Percentiles rank a stretch among this genome's conserved stretches.
Conservation (phyloP, 2,888 invertebrate species). For the Chloroclystis v-ata region DNA sequence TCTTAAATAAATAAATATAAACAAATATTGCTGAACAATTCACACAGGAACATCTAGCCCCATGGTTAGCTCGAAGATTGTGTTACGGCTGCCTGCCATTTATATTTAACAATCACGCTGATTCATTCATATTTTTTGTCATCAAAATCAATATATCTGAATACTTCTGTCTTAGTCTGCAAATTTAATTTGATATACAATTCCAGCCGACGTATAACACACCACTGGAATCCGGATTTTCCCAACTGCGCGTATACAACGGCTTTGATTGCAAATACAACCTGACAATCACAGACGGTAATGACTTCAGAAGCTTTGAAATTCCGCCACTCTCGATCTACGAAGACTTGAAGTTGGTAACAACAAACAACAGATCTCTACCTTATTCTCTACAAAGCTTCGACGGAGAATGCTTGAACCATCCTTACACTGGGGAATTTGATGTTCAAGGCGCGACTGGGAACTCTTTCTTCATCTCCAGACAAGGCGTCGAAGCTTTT, state of each 20-base stretch:
- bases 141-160: too few relatives aligned
- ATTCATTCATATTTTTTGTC: too few relatives aligned
- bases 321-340: conserved; percentile 59
- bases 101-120: too few relatives aligned
- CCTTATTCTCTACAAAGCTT: conserved; percentile 57
- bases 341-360: conserved; percentile 58
- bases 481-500: conserved; percentile 46
- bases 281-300: conserved; percentile 40
- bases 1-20: neutral
- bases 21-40: too few relatives aligned
- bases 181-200: too few relatives aligned
- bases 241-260: conserved; percentile 85
- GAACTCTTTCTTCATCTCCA: conserved; percentile 61
- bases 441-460: conserved; percentile 53
- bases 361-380: conserved; percentile 39
- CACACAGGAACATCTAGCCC: too few relatives aligned
- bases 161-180: too few relatives aligned
- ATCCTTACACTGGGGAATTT: conserved; percentile 43
- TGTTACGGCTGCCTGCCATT: too few relatives aligned
- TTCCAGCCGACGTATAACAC: conserved; percentile 78
- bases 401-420: conserved; percentile 40
- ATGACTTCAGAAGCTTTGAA: conserved; percentile 28
- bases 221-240: conserved; percentile 76
- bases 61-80: too few relatives aligned
- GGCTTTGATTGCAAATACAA: conserved; percentile 78